Evolutionary conservation across 2,888 invertebrate species (phyloP).

Genomic region (Chrysomela aeneicollis): DNA sequence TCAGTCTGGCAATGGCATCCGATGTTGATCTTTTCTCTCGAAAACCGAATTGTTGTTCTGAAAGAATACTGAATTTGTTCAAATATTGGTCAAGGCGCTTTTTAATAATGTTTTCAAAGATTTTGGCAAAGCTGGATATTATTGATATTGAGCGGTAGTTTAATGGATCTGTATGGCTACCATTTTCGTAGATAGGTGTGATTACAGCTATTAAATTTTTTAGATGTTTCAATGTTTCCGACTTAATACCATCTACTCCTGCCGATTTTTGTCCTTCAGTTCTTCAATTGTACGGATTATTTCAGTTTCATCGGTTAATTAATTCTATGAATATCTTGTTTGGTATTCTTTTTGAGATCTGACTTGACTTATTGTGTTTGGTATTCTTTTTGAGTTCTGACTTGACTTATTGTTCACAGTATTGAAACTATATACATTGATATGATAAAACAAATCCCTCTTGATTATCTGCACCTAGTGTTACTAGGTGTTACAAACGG

Average conservation of each 20-base stretch:
- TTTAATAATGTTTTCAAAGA: background rate
- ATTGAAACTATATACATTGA: slow-evolving; percentile 11
- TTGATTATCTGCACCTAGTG: slow-evolving; percentile 8
- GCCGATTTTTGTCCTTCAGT: background rate
- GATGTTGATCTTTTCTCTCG: background rate
- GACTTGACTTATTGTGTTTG: no score
- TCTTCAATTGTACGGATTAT: background rate
- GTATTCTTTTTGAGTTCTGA: no score
- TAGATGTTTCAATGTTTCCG: background rate
- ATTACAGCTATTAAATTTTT: background rate
- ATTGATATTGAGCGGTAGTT: background rate
- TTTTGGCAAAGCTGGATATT: background rate
- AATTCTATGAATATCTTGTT: background rate
- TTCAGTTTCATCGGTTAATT: background rate
- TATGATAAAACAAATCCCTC: slow-evolving; percentile 13
- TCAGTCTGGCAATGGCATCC: background rate
- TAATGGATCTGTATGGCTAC: background rate
- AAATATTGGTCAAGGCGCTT: slow-evolving; percentile 2
- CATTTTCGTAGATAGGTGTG: background rate
- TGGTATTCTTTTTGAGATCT: background rate
- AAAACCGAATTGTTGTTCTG: background rate
- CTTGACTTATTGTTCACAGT: no score
- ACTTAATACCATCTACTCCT: no score
- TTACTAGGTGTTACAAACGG: slow-evolving; percentile 22
- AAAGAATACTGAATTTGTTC: background rate